Percentiles rank a stretch among this genome's conserved stretches.
Evolutionary conservation across 2,888 invertebrate species (phyloP).

Genomic region (Sturmia bella): DNA sequence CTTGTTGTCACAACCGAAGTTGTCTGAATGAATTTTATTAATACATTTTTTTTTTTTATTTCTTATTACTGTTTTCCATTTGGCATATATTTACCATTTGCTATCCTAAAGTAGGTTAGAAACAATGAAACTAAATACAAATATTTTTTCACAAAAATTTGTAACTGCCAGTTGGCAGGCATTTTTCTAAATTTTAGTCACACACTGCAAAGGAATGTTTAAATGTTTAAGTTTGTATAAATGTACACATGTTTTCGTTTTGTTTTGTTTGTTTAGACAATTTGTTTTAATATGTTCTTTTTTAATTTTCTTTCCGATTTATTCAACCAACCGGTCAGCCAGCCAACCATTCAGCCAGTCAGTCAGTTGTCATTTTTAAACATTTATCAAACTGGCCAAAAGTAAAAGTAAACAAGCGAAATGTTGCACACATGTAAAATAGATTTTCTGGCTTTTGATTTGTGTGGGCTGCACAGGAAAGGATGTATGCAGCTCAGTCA

Average conservation of each 20-base stretch:
- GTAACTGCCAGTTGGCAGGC: not conserved
- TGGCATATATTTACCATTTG: conserved; percentile 28
- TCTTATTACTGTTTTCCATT: not conserved
- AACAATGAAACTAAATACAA: conserved; percentile 44
- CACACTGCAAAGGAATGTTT: not conserved
- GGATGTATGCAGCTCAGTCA: not conserved
- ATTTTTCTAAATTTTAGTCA: conserved; percentile 12
- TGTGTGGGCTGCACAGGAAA: not conserved
- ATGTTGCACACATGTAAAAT: conserved; percentile 20
- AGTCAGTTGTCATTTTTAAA: conserved; percentile 52
- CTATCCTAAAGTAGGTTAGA: conserved; percentile 49
- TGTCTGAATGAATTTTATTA: conserved; percentile 8
- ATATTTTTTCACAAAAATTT: conserved; percentile 2
- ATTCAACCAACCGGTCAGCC: no score
- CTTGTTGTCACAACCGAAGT: conserved; percentile 4
- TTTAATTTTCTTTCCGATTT: conserved; percentile 21
- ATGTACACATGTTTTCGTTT: not conserved
- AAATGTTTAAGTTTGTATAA: not conserved
- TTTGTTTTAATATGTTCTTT: conserved; percentile 39
- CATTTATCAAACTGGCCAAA: conserved; percentile 64
- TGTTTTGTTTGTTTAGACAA: conserved; percentile 24
- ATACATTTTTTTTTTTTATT: conserved; percentile 11
- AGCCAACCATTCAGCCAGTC: conserved; percentile 15
- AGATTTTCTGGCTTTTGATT: not conserved
- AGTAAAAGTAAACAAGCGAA: conserved; percentile 56